Evolutionary conservation across 2,888 invertebrate genomes (phyloP).

Genomic region (Trachelus troglodyta): DNA sequence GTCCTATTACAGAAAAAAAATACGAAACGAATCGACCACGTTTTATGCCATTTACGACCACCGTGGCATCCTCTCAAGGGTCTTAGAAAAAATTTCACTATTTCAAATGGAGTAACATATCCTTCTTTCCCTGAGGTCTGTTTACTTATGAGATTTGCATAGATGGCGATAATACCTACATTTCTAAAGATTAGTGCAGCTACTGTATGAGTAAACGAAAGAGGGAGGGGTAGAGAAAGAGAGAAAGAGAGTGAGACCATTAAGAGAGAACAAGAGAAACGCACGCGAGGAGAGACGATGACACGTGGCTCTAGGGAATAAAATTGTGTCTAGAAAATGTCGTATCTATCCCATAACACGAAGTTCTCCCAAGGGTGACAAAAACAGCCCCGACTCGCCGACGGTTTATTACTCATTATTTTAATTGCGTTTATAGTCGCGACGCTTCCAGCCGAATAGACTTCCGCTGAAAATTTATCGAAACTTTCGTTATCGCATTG

Average conservation of each 20-base stretch:
- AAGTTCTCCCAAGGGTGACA: not conserved
- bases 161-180: not conserved
- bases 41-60: not conserved
- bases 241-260: not conserved
- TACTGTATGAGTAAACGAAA: no score
- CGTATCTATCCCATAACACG: not conserved
- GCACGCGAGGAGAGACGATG: not conserved
- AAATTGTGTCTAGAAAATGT: not conserved
- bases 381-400: not conserved
- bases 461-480: not conserved
- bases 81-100: not conserved
- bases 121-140: not conserved
- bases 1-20: not conserved
- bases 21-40: not conserved
- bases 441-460: not conserved
- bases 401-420: constrained; percentile 8
- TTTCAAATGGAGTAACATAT: not conserved
- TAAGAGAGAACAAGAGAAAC: not conserved
- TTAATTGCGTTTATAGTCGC: constrained; percentile 11
- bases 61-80: not conserved
- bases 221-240: no score
- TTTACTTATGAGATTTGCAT: not conserved
- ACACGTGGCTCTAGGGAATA: not conserved
- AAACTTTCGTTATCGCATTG: not conserved
- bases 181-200: not conserved